phyloP scores from a whole-genome alignment of 2,797 vertebrate species.

The Silurus aristotelis region DNA sequence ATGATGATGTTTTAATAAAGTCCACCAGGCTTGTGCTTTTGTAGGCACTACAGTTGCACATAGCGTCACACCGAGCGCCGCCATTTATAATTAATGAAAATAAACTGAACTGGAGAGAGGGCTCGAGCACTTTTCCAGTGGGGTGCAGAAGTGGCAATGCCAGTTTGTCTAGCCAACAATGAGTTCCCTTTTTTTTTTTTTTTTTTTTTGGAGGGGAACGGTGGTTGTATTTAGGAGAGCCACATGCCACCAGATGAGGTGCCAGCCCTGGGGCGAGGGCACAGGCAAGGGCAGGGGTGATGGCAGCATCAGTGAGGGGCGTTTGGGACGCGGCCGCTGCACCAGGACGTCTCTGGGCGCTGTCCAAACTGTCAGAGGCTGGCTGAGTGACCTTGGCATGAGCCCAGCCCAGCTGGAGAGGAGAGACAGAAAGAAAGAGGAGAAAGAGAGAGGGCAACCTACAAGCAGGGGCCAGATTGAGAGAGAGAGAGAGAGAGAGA shows the following conservation, averaged over 20 bases:
- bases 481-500: constrained; percentile 30
- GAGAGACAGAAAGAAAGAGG: constrained; percentile 44
- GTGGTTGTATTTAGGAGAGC: constrained; percentile 52
- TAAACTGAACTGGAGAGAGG: constrained; percentile 43
- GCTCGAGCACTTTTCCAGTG: constrained; percentile 23
- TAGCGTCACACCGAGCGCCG: background rate
- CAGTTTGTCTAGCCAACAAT: constrained; percentile 39
- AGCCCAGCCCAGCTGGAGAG: constrained; percentile 66
- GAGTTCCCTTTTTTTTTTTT: constrained; percentile 9
- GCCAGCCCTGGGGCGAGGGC: constrained; percentile 55
- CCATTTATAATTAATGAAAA: constrained; percentile 45
- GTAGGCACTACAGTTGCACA: background rate
- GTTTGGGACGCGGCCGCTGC: constrained; percentile 50
- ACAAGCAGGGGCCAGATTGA: constrained; percentile 55
- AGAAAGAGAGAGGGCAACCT: constrained; percentile 47
- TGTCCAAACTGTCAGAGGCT: constrained; percentile 68
- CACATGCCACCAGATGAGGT: constrained; percentile 62
- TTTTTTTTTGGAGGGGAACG: constrained; percentile 22
- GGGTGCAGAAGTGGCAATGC: constrained; percentile 35
- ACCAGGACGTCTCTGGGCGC: constrained; percentile 62
- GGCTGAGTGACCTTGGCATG: constrained; percentile 70
- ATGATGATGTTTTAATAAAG: background rate
- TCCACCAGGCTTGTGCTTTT: background rate
- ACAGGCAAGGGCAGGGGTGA: constrained; percentile 55
- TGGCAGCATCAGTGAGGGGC: constrained; percentile 48